Evolutionary conservation across 2,113 vertebrate species (phyloP).

Genomic region (Australoheros scitulus): DNA sequence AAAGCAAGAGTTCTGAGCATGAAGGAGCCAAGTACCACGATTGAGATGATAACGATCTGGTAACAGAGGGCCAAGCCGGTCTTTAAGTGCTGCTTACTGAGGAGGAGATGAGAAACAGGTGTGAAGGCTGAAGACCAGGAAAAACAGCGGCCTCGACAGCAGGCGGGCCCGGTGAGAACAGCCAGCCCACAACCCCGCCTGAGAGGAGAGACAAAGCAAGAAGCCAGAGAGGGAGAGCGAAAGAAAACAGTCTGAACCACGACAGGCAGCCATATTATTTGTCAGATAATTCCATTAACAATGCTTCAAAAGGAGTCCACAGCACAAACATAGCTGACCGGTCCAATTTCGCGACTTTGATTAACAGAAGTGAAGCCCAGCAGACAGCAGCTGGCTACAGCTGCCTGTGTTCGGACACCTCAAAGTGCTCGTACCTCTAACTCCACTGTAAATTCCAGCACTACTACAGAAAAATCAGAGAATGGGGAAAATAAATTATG

Average conservation of each 20-base stretch:
- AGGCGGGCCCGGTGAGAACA: too few species aligned
- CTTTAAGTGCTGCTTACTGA: too few species aligned
- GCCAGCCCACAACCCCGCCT: too few species aligned
- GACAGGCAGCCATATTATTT: neutral
- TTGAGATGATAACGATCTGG: too few species aligned
- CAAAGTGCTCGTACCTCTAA: neutral
- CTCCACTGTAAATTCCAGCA: neutral
- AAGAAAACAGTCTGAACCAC: neutral
- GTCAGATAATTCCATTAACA: neutral
- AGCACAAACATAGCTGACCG: neutral
- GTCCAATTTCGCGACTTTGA: neutral
- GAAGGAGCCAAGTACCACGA: neutral
- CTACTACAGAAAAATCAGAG: neutral
- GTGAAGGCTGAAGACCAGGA: too few species aligned
- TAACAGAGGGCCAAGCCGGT: too few species aligned
- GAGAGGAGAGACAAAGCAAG: too few species aligned
- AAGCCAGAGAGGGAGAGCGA: too few species aligned
- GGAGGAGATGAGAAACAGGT: too few species aligned
- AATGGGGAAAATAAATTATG: neutral
- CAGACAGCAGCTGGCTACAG: neutral
- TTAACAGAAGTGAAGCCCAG: neutral
- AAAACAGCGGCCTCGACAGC: too few species aligned
- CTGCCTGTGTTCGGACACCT: rapidly evolving
- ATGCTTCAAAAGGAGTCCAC: neutral
- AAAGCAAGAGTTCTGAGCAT: neutral